Percentiles rank a stretch among this genome's conserved stretches.
Conservation (phyloP, 2,888 invertebrate genomes). For the Spilarctia lutea region DNA sequence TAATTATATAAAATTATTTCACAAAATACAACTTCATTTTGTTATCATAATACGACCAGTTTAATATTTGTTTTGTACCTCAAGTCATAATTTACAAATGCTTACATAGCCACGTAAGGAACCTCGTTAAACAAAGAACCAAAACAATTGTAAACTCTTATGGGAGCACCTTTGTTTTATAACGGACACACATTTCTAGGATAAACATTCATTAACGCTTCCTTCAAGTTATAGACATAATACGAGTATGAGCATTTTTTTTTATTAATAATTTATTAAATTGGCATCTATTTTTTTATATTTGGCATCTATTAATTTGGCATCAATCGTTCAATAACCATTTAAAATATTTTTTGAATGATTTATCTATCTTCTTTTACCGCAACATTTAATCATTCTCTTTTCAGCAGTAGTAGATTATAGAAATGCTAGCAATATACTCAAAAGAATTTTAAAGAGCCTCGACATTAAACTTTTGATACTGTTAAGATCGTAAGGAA, state of each 20-base stretch:
- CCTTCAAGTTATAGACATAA: background rate
- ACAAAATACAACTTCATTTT: background rate
- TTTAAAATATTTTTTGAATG: background rate
- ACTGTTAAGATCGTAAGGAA: background rate
- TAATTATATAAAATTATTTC: background rate
- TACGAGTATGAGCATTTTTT: background rate
- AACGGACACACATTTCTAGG: background rate
- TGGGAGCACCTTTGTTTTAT: background rate
- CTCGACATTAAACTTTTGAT: background rate
- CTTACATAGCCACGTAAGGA: background rate
- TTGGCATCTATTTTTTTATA: background rate
- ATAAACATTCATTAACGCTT: background rate
- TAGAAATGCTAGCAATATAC: background rate
- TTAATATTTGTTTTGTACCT: background rate
- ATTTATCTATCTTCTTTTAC: background rate
- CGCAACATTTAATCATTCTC: background rate
- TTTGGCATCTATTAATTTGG: background rate
- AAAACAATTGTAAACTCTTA: background rate
- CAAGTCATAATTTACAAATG: background rate
- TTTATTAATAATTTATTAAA: background rate
- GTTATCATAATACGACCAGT: background rate
- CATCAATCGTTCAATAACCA: background rate
- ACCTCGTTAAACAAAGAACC: background rate
- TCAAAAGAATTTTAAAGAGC: background rate
- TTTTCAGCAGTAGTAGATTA: background rate